Conservation (phyloP, 2,888 invertebrate genomes). For the Hirtodrosophila histrioides region DNA sequence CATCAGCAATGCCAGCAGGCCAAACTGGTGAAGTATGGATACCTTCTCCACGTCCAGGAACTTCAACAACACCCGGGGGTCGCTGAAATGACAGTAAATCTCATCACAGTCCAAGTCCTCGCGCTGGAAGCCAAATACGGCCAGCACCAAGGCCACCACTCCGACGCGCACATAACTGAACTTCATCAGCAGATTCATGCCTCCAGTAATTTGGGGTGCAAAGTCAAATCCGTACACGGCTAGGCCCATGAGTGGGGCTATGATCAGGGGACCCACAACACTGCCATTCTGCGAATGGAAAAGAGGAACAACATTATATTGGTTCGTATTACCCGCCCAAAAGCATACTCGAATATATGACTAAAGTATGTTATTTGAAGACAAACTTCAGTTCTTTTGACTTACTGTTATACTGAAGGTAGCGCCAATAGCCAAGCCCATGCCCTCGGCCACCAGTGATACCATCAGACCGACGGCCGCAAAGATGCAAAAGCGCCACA, state of each 20-base stretch:
- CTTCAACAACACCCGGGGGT: slow-evolving; percentile 87
- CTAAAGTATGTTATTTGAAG: no score
- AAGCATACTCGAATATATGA: not conserved
- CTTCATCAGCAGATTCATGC: slow-evolving; percentile 88
- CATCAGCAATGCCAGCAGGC: slow-evolving; percentile 85
- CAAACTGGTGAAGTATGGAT: slow-evolving; percentile 87
- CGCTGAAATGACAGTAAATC: slow-evolving; percentile 88
- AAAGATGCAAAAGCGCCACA: slow-evolving; percentile 88
- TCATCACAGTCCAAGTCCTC: slow-evolving; percentile 86
- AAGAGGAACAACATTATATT: not conserved
- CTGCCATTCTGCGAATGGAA: slow-evolving; percentile 87
- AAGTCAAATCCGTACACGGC: slow-evolving; percentile 90
- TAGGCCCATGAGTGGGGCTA: slow-evolving; percentile 88
- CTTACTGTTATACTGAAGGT: slow-evolving; percentile 88
- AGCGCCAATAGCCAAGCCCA: slow-evolving; percentile 91
- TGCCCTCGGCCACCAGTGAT: slow-evolving; percentile 90
- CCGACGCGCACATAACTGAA: slow-evolving; percentile 88
- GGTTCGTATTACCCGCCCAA: not conserved
- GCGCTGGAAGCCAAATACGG: slow-evolving; percentile 88
- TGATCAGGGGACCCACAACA: slow-evolving; percentile 88
- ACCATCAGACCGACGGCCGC: slow-evolving; percentile 88
- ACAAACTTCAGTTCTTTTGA: slow-evolving; percentile 29
- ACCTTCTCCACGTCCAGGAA: slow-evolving; percentile 87
- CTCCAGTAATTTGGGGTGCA: slow-evolving; percentile 87
- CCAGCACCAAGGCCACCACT: slow-evolving; percentile 87